Percentiles rank a stretch among this genome's conserved stretches.
These are phyloP conservation scores for Hipparchia sbordonii DNA, from an alignment of 2,888 invertebrate species.

Conservation along the genomic window DNA sequence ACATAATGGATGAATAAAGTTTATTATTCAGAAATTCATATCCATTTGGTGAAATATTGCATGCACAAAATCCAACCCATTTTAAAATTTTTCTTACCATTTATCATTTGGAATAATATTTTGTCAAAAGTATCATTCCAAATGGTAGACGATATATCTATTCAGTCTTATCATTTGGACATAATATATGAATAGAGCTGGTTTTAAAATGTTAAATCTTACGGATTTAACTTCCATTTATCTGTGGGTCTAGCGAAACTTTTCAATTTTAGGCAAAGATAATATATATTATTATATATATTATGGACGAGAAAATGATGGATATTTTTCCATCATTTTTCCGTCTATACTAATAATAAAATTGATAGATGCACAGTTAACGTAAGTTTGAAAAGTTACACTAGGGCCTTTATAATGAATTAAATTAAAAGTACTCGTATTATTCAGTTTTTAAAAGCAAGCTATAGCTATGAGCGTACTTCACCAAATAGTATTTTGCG, in stretches of 20 bases:
- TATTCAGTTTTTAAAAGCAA: neutral
- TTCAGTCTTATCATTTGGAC: too few species aligned
- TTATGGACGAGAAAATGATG: neutral
- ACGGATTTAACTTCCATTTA: neutral
- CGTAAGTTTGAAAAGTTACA: too few species aligned
- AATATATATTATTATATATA: too few species aligned
- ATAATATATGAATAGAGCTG: too few species aligned
- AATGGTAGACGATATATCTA: neutral
- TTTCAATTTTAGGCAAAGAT: too few species aligned
- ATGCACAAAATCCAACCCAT: neutral
- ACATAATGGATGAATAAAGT: constrained; percentile 15
- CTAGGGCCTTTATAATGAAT: too few species aligned
- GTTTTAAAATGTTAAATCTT: neutral
- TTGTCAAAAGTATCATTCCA: neutral
- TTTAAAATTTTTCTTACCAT: neutral
- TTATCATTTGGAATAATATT: too few species aligned
- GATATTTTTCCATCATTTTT: too few species aligned
- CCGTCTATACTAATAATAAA: too few species aligned
- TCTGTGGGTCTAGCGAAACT: neutral
- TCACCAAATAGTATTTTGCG: constrained; percentile 1
- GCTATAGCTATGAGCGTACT: neutral
- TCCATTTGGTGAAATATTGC: constrained; percentile 9
- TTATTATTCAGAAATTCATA: constrained; percentile 14
- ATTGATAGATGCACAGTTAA: too few species aligned
- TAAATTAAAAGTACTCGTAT: neutral